phyloP scores from a whole-genome alignment of 2,113 vertebrate species.

The Lynx canadensis region DNA sequence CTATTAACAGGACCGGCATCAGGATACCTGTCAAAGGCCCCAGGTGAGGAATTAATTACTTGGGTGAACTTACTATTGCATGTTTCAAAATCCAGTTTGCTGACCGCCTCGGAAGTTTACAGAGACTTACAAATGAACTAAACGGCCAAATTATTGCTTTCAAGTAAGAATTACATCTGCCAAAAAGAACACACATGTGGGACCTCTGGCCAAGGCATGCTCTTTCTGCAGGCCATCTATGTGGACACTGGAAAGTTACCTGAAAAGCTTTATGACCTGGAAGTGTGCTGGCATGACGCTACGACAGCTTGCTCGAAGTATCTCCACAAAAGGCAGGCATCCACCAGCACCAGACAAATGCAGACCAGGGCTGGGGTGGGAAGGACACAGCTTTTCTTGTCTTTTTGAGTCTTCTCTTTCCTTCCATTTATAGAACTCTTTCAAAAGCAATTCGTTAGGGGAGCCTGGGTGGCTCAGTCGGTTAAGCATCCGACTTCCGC shows the following conservation, averaged over 20 bases:
- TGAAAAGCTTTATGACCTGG: neutral
- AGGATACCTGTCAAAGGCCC: neutral
- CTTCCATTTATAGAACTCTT: neutral
- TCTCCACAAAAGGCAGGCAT: neutral
- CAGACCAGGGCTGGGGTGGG: rapidly evolving
- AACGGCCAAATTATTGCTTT: constrained; percentile 27
- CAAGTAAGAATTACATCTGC: constrained; percentile 22
- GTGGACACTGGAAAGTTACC: neutral
- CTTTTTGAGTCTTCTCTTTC: neutral
- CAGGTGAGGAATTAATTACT: neutral
- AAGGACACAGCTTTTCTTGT: neutral
- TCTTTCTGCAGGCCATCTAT: neutral
- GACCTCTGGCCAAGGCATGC: neutral
- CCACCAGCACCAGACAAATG: neutral
- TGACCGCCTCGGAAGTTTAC: neutral
- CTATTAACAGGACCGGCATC: neutral
- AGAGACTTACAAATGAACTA: neutral
- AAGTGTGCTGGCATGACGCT: neutral
- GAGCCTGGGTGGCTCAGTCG: too few relatives aligned
- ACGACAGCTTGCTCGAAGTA: rapidly evolving
- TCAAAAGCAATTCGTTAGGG: neutral
- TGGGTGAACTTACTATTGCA: neutral
- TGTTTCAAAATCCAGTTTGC: neutral
- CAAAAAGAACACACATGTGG: neutral
- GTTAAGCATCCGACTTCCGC: too few relatives aligned